phyloP scores from a whole-genome alignment of 2,888 invertebrate species.

The Sepioteuthis lessoniana region DNA sequence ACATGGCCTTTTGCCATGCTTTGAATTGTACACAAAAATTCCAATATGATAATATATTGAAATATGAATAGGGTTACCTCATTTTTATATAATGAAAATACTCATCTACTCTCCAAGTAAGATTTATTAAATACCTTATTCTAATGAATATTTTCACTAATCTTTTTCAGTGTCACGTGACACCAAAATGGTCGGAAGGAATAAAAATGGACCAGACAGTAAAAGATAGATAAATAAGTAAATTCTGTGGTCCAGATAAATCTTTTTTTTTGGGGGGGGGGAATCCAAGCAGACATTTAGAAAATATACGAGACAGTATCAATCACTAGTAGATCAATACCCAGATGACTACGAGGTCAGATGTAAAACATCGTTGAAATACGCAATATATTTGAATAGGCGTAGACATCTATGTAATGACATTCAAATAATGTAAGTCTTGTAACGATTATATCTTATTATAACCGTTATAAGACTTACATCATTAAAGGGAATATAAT shows the following conservation, averaged over 20 bases:
- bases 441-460: no score
- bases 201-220: not conserved
- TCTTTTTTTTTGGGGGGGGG: no score
- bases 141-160: not conserved
- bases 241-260: no score
- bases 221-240: not conserved
- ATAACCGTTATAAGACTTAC: no score
- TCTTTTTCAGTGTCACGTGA: not conserved
- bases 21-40: not conserved
- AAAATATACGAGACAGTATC: not conserved
- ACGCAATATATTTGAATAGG: no score
- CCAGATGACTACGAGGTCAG: not conserved
- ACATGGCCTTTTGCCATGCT: not conserved
- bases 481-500: no score
- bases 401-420: no score
- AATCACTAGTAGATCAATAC: not conserved
- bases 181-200: not conserved
- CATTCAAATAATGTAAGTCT: no score
- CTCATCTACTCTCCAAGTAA: not conserved
- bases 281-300: not conserved
- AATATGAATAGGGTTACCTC: no score
- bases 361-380: not conserved
- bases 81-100: not conserved
- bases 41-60: not conserved
- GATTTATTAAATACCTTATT: not conserved